phyloP scores from a whole-genome alignment of 2,888 invertebrate genomes.

The Scaeva pyrastri region DNA sequence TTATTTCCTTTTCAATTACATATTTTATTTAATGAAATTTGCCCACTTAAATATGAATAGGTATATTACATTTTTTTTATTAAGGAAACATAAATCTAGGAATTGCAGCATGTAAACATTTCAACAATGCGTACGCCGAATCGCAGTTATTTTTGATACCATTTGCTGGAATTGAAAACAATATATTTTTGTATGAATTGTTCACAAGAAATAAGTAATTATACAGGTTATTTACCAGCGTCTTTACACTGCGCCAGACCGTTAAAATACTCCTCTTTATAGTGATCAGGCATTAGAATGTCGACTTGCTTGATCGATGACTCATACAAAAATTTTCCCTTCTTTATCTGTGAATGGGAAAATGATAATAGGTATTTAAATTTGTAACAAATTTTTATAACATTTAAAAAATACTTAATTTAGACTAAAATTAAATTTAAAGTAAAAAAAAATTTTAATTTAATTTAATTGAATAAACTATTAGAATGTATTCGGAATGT shows the following conservation, averaged over 20 bases:
- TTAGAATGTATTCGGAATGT: too few species aligned
- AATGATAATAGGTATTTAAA: not conserved
- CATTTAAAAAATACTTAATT: too few species aligned
- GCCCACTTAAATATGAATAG: not conserved
- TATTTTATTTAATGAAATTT: not conserved
- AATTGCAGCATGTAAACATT: constrained; percentile 79
- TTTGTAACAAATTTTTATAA: too few species aligned
- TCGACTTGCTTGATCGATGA: constrained; percentile 82
- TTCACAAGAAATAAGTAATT: constrained; percentile 46
- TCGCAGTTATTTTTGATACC: constrained; percentile 83
- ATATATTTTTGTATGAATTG: not conserved
- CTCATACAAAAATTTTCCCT: constrained; percentile 82
- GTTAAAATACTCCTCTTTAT: constrained; percentile 79
- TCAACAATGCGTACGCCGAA: constrained; percentile 79
- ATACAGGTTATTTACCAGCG: constrained; percentile 61
- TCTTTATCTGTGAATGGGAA: constrained; percentile 80
- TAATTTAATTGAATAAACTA: too few species aligned
- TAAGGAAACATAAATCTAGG: constrained; percentile 81
- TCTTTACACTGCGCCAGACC: constrained; percentile 80
- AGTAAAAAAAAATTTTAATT: too few species aligned
- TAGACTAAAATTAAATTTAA: too few species aligned
- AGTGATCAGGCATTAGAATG: constrained; percentile 81
- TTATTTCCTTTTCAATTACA: not conserved
- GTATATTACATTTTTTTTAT: not conserved
- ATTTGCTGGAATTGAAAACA: constrained; percentile 70